Percentiles rank a stretch among this genome's conserved stretches.
phyloP scores from a whole-genome alignment of 2,888 invertebrate species.

The Temnothorax unifasciatus region DNA sequence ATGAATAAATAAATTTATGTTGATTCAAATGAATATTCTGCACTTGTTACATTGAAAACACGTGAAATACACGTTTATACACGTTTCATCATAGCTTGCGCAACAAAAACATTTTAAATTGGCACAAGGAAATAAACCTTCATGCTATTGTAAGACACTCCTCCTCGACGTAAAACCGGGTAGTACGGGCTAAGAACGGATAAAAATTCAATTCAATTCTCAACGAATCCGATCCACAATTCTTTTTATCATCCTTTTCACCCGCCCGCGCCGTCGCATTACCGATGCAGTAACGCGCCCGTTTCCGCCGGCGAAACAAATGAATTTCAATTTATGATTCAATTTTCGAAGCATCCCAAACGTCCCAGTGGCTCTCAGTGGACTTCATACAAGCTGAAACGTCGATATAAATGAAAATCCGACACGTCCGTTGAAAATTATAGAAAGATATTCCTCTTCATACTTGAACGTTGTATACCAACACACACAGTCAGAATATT shows the following conservation, averaged over 20 bases:
- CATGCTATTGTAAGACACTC: background rate
- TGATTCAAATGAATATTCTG: background rate
- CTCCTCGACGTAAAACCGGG: conserved; percentile 2
- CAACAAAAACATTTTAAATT: conserved; percentile 18
- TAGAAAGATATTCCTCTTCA: background rate
- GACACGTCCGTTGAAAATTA: background rate
- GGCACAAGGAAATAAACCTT: conserved; percentile 27
- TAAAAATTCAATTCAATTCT: conserved; percentile 72
- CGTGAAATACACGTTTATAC: background rate
- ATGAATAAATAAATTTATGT: background rate
- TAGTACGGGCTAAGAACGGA: conserved; percentile 10
- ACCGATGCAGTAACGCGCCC: conserved; percentile 66
- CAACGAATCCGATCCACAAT: conserved; percentile 70
- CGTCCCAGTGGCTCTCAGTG: conserved; percentile 34
- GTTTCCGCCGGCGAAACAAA: conserved; percentile 70
- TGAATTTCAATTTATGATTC: conserved; percentile 76
- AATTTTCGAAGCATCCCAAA: conserved; percentile 71
- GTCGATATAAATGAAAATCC: background rate
- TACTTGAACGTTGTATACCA: background rate
- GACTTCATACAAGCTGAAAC: background rate
- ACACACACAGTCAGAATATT: background rate
- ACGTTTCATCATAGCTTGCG: background rate
- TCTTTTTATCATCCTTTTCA: conserved; percentile 60
- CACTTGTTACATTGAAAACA: background rate
- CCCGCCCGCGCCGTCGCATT: conserved; percentile 53